Evolutionary conservation across 2,888 invertebrate species (phyloP).

Genomic region (Apodemia hepburni): DNA sequence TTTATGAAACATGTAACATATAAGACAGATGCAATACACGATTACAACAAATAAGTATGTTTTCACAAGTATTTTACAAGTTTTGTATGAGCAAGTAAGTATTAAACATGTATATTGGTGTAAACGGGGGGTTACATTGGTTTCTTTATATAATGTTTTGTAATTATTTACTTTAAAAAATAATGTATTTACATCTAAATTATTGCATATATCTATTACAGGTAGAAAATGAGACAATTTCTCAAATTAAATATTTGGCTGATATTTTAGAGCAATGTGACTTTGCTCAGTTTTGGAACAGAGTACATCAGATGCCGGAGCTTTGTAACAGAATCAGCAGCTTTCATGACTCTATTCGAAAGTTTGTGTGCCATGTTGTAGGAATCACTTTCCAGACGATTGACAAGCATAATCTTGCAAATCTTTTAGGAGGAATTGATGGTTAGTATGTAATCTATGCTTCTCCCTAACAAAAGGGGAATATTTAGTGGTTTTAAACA

Average conservation of each 20-base stretch:
- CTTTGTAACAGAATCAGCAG: constrained; percentile 90
- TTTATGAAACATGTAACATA: too few relatives aligned
- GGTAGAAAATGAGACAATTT: constrained; percentile 92
- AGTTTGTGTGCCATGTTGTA: constrained; percentile 98
- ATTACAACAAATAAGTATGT: too few relatives aligned
- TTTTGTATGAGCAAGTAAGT: too few relatives aligned
- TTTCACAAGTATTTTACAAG: too few relatives aligned
- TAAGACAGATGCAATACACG: too few relatives aligned
- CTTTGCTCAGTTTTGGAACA: constrained; percentile 94
- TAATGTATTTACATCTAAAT: too few relatives aligned
- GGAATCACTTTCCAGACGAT: constrained; percentile 98
- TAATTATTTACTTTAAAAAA: too few relatives aligned
- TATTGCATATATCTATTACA: constrained; percentile 49
- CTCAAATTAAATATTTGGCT: constrained; percentile 92
- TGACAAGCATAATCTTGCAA: constrained; percentile 88
- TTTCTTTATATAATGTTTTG: too few relatives aligned
- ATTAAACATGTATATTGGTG: too few relatives aligned
- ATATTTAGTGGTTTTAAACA: too few relatives aligned
- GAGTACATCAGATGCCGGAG: constrained; percentile 87
- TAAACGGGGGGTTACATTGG: too few relatives aligned
- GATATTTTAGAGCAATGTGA: constrained; percentile 96
- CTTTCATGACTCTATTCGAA: constrained; percentile 96
- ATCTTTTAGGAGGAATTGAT: constrained; percentile 93
- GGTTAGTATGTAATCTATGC: constrained; percentile 80
- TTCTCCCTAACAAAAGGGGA: not conserved